Evolutionary conservation across 2,888 invertebrate genomes (phyloP).

Genomic region (Bedellia somnulentella): DNA sequence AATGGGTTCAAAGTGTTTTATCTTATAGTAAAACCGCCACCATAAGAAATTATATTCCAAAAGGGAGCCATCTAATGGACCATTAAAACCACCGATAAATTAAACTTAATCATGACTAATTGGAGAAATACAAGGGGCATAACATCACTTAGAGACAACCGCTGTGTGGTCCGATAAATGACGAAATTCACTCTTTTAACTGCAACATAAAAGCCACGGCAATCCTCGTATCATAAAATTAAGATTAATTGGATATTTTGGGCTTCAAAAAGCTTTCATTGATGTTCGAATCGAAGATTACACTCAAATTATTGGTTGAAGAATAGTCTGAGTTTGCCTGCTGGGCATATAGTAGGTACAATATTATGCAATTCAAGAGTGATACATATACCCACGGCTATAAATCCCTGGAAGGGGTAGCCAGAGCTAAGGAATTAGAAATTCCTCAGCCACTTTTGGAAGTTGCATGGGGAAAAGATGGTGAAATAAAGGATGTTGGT

Average conservation of each 20-base stretch:
- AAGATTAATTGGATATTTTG: constrained; percentile 36
- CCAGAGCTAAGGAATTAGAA: no score
- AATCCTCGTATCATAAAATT: constrained; percentile 44
- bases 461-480: no score
- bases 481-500: no score
- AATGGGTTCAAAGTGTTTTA: constrained; percentile 54
- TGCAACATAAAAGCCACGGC: constrained; percentile 28
- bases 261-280: no score
- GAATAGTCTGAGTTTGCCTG: no score
- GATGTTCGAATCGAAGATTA: no score
- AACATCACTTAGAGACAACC: constrained; percentile 14
- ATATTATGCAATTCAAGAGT: no score
- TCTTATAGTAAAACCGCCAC: constrained; percentile 29
- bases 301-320: no score
- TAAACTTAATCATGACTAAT: constrained; percentile 56
- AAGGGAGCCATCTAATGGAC: constrained; percentile 42
- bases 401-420: no score
- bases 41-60: constrained; percentile 41
- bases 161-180: constrained; percentile 43
- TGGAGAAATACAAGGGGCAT: constrained; percentile 31
- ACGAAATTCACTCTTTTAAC: constrained; percentile 20
- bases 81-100: constrained; percentile 53
- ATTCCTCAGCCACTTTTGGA: no score
- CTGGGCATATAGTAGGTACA: no score
- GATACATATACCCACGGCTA: no score